Conservation (phyloP, 2,113 vertebrate genomes). For the Tragelaphus strepsiceros region DNA sequence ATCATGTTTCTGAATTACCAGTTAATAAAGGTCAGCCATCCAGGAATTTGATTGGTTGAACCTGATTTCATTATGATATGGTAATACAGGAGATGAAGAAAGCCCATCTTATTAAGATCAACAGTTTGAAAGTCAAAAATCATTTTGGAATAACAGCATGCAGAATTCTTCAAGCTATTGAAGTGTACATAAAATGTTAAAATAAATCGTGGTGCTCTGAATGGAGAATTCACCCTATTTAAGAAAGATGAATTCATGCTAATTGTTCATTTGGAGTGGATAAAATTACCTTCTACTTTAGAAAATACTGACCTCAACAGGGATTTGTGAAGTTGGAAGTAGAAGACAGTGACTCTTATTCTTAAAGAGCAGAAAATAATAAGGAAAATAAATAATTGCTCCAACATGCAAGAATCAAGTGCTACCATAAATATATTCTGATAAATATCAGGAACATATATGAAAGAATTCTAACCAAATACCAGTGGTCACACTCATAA, state of each 20-base stretch:
- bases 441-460: background rate
- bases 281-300: constrained; percentile 60
- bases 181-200: constrained; percentile 63
- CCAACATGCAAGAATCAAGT: background rate
- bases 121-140: constrained; percentile 59
- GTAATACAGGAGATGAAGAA: constrained; percentile 55
- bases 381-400: constrained; percentile 26
- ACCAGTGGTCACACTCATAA: background rate
- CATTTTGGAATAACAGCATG: constrained; percentile 52
- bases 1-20: constrained; percentile 57
- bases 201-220: constrained; percentile 56
- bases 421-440: background rate
- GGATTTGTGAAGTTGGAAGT: constrained; percentile 26
- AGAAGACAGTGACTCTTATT: constrained; percentile 26
- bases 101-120: constrained; percentile 66
- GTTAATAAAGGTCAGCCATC: constrained; percentile 67
- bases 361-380: constrained; percentile 43
- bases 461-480: background rate
- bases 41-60: constrained; percentile 57
- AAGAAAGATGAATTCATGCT: constrained; percentile 65
- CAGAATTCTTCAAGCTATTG: constrained; percentile 59
- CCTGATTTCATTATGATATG: constrained; percentile 61
- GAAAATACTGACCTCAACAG: constrained; percentile 49
- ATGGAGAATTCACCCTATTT: constrained; percentile 42
- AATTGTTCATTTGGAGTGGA: constrained; percentile 61